Evolutionary conservation across 2,113 vertebrate genomes (phyloP).

Genomic region (Tragelaphus imberbis): DNA sequence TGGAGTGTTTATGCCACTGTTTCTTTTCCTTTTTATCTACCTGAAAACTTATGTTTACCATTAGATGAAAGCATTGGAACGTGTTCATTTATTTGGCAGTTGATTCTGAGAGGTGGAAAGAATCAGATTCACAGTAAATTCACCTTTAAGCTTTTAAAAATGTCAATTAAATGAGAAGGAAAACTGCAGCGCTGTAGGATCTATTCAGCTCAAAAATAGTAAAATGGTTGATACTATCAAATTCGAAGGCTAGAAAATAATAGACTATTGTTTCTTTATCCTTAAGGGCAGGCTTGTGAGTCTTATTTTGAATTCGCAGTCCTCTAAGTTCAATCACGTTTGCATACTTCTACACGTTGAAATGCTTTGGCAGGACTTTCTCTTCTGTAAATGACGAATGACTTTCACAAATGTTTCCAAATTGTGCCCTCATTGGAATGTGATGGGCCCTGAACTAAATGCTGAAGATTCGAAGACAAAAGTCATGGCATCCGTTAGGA

Average conservation of each 20-base stretch:
- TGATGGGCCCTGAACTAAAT: neutral
- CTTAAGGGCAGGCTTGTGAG: constrained; percentile 39
- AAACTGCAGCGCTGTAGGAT: neutral
- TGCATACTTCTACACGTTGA: neutral
- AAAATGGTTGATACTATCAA: neutral
- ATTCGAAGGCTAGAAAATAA: neutral
- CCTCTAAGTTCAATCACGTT: constrained; percentile 10
- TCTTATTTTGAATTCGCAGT: constrained; percentile 60
- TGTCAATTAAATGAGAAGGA: neutral
- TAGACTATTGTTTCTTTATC: constrained; percentile 51
- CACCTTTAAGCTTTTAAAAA: neutral
- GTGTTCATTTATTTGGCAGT: neutral
- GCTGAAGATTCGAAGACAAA: neutral
- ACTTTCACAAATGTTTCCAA: neutral
- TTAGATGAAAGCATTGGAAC: neutral
- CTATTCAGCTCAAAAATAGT: neutral
- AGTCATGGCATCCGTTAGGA: neutral
- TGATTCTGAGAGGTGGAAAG: neutral
- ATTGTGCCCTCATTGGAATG: neutral
- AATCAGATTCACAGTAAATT: neutral
- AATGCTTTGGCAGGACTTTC: neutral
- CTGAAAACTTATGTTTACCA: neutral
- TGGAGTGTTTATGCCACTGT: constrained; percentile 28
- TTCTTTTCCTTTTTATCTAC: neutral
- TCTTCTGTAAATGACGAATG: neutral